Conservation (phyloP, 2,888 invertebrate genomes). For the Chironomus riparius region DNA sequence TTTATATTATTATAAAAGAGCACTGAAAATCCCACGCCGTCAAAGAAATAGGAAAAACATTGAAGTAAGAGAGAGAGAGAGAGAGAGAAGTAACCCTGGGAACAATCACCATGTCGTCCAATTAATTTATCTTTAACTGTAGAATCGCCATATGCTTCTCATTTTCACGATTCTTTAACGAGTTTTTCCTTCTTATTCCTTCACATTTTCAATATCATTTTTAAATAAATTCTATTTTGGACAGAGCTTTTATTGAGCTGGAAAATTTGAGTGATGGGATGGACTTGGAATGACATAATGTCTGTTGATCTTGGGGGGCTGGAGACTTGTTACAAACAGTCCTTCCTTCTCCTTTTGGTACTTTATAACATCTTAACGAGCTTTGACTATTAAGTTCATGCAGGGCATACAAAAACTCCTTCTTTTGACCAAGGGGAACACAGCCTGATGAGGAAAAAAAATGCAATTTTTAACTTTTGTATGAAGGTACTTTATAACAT, state of each 20-base stretch:
- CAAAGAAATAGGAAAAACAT: background rate
- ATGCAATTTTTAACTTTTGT: too few species aligned
- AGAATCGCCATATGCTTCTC: background rate
- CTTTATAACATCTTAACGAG: too few species aligned
- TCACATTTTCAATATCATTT: background rate
- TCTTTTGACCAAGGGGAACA: too few species aligned
- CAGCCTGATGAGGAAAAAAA: too few species aligned
- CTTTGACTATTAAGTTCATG: too few species aligned
- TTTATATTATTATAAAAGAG: background rate
- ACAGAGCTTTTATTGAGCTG: background rate
- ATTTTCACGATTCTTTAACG: background rate
- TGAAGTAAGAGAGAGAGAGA: background rate
- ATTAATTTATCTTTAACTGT: constrained; percentile 7
- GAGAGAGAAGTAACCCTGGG: background rate
- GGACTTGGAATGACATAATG: too few species aligned
- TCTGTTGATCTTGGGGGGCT: too few species aligned
- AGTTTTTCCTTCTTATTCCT: background rate
- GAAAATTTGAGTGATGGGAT: background rate
- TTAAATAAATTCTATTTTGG: background rate
- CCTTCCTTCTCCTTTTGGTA: too few species aligned
- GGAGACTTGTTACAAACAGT: too few species aligned
- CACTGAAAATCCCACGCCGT: constrained; percentile 12
- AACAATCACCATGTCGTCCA: constrained; percentile 2
- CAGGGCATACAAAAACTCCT: too few species aligned
- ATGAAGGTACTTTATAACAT: too few species aligned